Evolutionary conservation across 2,113 vertebrate species (phyloP), one percentile per base, ranked within the genome.

Genomic region (Leptodactylus fuscus): DNA sequence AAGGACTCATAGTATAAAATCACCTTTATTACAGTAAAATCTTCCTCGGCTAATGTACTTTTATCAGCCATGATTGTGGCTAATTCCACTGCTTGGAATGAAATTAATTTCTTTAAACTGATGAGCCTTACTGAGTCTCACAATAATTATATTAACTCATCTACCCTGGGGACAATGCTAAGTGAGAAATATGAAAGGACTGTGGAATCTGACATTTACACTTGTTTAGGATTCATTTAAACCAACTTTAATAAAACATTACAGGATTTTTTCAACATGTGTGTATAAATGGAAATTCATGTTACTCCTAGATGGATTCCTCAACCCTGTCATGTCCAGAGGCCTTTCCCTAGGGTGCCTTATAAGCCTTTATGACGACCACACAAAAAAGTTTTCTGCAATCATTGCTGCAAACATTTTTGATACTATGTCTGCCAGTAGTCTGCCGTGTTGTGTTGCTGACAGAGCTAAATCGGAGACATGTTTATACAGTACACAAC

Each of bases 131-230:
- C 49, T 62, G 38, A 44, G 38, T 48, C 70, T 60, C 60, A 24
- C 49, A 32, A 83, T 83, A 83, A 83, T 83, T 74, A 41, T 73
- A 75, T 75, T 83, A 83, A 27, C 34, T 46, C 8, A 44, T 75
- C 24, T 83, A 55, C 81, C 70, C 70, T 69, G 22, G 71, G 81
- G 70, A 83, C 44, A 83, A 48, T 44, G 70, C 55, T 75, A 75
- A 62, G 70, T 75, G 53, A 62, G 70, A 75, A 75, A 74, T 83
- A 83, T 83, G 27, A 55, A 55, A 75, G 51, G 51, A 41, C 34
- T 27, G 44, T 6, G 18, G 22, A 83, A 75, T 74, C 36, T 75
- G 53, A 83, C 81, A 75, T 75, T 83, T 75, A 75, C 24, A 32
- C 13, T 55, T 38, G 69, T 74, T 60, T 49, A 20, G 24, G 53